phyloP scores from a whole-genome alignment of 2,113 vertebrate genomes.

The Tetrao urogallus region DNA sequence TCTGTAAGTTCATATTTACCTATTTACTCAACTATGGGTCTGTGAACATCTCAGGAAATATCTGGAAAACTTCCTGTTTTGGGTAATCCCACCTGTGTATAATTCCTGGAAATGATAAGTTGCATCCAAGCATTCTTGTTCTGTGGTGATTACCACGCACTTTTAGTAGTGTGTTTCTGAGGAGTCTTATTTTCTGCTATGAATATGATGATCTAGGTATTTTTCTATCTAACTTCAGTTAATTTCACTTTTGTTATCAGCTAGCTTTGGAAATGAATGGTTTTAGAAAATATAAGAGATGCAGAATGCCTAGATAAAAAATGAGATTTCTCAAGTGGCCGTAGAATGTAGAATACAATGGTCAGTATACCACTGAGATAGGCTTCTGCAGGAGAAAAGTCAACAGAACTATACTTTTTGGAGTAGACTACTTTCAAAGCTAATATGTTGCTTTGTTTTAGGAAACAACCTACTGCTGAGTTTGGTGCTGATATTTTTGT shows the following conservation, averaged over 20 bases:
- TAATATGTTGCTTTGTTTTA: neutral
- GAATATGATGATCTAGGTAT: neutral
- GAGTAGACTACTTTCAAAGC: neutral
- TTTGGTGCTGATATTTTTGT: neutral
- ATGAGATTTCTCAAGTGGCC: neutral
- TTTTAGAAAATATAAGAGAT: neutral
- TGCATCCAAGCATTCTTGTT: neutral
- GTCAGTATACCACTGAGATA: neutral
- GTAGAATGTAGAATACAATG: neutral
- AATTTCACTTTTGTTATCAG: neutral
- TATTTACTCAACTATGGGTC: neutral
- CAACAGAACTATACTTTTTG: neutral
- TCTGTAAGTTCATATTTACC: neutral
- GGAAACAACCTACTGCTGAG: neutral
- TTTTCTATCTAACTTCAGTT: conserved; percentile 2
- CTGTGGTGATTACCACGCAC: neutral
- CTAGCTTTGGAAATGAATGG: neutral
- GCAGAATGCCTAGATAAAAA: neutral
- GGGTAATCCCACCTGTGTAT: neutral
- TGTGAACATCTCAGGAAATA: neutral
- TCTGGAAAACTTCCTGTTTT: neutral
- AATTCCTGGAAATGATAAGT: neutral
- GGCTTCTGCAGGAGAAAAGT: neutral
- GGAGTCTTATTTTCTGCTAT: neutral
- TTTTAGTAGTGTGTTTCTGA: neutral